Percentiles rank a stretch among this genome's conserved stretches.
phyloP scores from a whole-genome alignment of 2,888 invertebrate species.

The Resseliella maxima region DNA sequence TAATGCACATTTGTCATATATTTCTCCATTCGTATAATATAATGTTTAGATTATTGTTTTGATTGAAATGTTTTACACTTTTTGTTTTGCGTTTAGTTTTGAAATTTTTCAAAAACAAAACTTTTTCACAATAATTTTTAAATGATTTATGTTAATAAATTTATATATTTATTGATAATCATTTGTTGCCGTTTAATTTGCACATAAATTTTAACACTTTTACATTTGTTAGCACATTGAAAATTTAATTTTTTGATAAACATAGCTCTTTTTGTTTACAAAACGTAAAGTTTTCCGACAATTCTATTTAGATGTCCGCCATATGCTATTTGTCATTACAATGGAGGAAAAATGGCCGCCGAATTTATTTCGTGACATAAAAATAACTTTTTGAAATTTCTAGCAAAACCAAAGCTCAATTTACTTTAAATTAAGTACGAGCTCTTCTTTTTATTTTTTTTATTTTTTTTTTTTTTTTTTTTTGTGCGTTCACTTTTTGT shows the following conservation, averaged over 20 bases:
- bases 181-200: not conserved
- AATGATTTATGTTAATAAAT: too few relatives aligned
- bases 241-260: not conserved
- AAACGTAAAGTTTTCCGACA: constrained; percentile 48
- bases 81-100: too few relatives aligned
- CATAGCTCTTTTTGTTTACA: constrained; percentile 45
- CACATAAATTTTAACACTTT: not conserved
- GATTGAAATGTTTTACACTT: too few relatives aligned
- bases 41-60: too few relatives aligned
- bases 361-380: constrained; percentile 4
- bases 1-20: too few relatives aligned
- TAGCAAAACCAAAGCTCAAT: not conserved
- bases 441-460: too few relatives aligned
- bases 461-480: too few relatives aligned
- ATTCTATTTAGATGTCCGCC: not conserved
- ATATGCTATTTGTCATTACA: constrained; percentile 49
- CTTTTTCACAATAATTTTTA: too few relatives aligned
- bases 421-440: not conserved
- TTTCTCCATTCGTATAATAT: too few relatives aligned
- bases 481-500: too few relatives aligned
- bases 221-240: not conserved
- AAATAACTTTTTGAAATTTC: not conserved
- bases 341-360: constrained; percentile 53
- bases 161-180: too few relatives aligned
- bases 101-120: too few relatives aligned